phyloP scores from a whole-genome alignment of 1,140 invertebrate species.

The Aphelenchoides besseyi region DNA sequence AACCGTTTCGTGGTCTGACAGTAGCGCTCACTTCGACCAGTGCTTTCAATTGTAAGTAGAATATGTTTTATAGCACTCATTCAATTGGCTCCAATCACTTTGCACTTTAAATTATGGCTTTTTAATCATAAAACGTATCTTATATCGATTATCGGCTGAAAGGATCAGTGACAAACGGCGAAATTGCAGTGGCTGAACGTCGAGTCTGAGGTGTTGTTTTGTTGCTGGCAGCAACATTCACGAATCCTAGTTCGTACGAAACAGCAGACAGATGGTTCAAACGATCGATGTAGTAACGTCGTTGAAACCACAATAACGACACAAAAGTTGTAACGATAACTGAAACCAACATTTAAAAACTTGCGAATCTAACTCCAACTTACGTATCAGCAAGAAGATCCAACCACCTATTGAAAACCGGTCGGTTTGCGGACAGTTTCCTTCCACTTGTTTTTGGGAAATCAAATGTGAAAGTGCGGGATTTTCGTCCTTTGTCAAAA shows the following conservation, averaged over 20 bases:
- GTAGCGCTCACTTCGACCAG: background rate
- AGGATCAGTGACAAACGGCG: background rate
- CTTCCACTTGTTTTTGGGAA: background rate
- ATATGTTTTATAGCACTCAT: too few species aligned
- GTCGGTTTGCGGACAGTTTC: background rate
- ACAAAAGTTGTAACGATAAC: background rate
- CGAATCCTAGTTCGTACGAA: background rate
- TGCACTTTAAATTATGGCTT: slow-evolving; percentile 1
- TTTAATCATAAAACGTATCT: background rate
- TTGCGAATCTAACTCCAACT: background rate
- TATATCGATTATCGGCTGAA: background rate
- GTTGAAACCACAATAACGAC: background rate
- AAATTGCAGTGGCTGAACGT: background rate
- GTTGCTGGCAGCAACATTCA: background rate
- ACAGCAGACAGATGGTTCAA: background rate
- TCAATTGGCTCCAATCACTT: background rate
- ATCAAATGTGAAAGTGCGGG: background rate
- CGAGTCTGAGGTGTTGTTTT: background rate
- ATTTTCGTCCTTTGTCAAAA: slow-evolving; percentile 39
- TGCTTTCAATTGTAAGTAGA: background rate
- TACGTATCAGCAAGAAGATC: background rate
- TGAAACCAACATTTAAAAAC: background rate
- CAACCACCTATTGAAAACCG: background rate
- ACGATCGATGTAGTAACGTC: background rate
- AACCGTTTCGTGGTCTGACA: too few species aligned